Conservation (phyloP, 2,113 vertebrate genomes). For the Felis chaus region DNA sequence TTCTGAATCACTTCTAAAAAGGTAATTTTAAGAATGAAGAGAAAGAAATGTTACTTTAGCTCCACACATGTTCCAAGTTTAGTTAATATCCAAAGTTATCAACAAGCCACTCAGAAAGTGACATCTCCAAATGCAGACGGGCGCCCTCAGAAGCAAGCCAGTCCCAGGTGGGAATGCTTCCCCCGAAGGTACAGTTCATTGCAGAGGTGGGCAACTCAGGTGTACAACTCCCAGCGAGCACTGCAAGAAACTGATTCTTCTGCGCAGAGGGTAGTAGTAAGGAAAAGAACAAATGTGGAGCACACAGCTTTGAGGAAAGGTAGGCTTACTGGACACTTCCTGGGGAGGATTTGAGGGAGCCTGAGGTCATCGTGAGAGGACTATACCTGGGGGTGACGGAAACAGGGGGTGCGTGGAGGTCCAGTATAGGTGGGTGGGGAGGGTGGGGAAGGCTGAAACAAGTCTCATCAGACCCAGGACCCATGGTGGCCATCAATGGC, state of each 20-base stretch:
- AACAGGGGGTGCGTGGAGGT: background rate
- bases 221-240: too few relatives aligned
- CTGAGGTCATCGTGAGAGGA: background rate
- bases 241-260: background rate
- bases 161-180: background rate
- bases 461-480: background rate
- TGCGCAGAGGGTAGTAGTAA: background rate
- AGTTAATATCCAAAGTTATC: background rate
- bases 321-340: background rate
- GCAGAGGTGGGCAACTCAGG: background rate
- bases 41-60: background rate
- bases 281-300: background rate
- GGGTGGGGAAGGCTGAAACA: background rate
- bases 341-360: background rate
- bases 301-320: background rate
- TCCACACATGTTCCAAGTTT: background rate
- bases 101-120: background rate
- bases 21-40: slow-evolving; percentile 12
- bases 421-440: background rate
- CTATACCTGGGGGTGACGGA: background rate
- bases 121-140: background rate
- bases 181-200: background rate
- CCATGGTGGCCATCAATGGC: background rate
- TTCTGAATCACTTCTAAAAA: background rate
- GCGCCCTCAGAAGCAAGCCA: background rate